Evolutionary conservation across 2,797 vertebrate species (phyloP), one percentile per base, ranked within the genome.

Genomic region (Dryobates pubescens): DNA sequence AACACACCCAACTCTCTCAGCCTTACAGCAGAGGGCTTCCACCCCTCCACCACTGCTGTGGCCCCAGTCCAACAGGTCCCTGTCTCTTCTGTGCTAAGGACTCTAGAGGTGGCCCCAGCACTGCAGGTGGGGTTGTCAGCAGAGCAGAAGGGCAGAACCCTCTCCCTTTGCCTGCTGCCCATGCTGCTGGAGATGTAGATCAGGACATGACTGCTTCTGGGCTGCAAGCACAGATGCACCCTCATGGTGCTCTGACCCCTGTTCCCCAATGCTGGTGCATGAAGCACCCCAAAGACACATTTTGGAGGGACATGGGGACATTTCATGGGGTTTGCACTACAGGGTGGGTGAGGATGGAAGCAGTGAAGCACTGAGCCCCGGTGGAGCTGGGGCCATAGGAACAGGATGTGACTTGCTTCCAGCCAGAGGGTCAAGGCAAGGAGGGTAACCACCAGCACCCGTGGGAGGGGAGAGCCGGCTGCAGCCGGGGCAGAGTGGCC

Each of bases 401-500:
- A 90, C 53, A 82, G 88, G 75, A 68, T 3, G 26, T 13, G 62
- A 84, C 27, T 61, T 0, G 1, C 26, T 72, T 63, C 53, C 68
- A 71, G 19, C 2, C 13, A 23, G 17, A 83, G 22, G 79, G 76
- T 85, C 79, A 93, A 85, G 90, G 89, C 2, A 0, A 89, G 61
- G 32, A 74, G 36, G n/a, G 62, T 0, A 10, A 89, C 45, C 56
- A 59, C 17, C 10, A 10, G 59, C 62, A 6, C 36, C 62, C 7
- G 4, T 27, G 56, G 88, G 89, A 93, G 70, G 69, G 68, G 65
- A 92, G 17, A 32, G 11, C 2, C 17, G 49, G 72, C 53, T 49
- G 43, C 1, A 0, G 49, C 57, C 0, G 0, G 27, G 61, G 41
- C 68, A 68, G 71, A 0, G 0, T 0, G 4, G 71, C 78, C 65